Evolutionary conservation across 2,888 invertebrate genomes (phyloP).

Genomic region (Eristalis pertinax): DNA sequence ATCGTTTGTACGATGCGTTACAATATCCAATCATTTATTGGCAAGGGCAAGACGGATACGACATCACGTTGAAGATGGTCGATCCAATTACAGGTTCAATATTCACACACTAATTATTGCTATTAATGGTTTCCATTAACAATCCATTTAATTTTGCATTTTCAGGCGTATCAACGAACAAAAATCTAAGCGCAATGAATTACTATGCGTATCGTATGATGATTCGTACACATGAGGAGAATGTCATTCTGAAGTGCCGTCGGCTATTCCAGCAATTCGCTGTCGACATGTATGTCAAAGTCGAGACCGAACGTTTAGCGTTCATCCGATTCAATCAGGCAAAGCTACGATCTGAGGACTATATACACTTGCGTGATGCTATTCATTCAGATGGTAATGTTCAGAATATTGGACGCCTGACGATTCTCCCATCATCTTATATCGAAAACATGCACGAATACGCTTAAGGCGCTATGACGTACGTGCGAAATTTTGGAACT

Average conservation of each 20-base stretch:
- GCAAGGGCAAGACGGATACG: slow-evolving; percentile 74
- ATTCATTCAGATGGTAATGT: neutral
- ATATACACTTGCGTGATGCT: neutral
- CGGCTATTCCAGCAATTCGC: slow-evolving; percentile 2
- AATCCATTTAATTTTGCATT: neutral
- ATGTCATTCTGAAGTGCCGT: slow-evolving; percentile 19
- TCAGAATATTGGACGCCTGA: neutral
- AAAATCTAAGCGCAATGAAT: no score
- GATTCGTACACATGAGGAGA: slow-evolving; percentile 21
- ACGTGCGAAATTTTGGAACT: no score
- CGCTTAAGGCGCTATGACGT: no score
- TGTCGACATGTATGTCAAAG: slow-evolving; percentile 75
- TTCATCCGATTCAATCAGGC: slow-evolving; percentile 75
- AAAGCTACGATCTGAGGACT: neutral
- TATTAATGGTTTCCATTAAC: no score
- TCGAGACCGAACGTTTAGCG: slow-evolving; percentile 76
- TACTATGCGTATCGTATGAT: neutral
- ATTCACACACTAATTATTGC: slow-evolving; percentile 19
- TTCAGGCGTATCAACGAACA: neutral
- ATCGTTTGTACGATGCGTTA: slow-evolving; percentile 54
- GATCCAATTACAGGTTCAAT: slow-evolving; percentile 56
- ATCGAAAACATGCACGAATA: no score
- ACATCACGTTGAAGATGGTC: slow-evolving; percentile 60
- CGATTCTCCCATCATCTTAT: no score
- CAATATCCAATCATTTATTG: slow-evolving; percentile 76